phyloP scores from a whole-genome alignment of 1,140 invertebrate species.

The Parasteatoda tepidariorum region DNA sequence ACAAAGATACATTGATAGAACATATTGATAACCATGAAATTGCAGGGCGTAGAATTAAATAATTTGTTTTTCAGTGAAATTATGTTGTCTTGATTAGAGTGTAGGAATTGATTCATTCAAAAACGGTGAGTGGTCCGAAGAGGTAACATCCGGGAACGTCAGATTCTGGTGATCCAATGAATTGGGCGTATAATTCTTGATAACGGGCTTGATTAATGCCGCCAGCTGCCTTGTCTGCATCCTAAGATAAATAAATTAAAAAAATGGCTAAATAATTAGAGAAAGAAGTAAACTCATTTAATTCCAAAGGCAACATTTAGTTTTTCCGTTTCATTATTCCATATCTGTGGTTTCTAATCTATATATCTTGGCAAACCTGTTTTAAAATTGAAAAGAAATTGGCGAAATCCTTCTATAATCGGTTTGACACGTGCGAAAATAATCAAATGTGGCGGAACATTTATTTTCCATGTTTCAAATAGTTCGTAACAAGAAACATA shows the following conservation, averaged over 20 bases:
- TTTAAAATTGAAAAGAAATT: no score
- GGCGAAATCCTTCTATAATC: no score
- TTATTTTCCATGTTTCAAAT: no score
- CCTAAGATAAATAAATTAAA: conserved; percentile 75
- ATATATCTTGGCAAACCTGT: no score
- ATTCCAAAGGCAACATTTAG: no score
- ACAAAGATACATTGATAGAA: background rate
- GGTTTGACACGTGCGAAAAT: no score
- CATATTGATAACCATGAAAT: background rate
- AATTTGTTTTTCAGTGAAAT: background rate
- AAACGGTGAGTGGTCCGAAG: conserved; percentile 76
- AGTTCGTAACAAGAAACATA: no score
- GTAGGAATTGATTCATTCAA: background rate
- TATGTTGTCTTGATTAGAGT: background rate
- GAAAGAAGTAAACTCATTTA: no score
- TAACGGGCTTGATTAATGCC: conserved; percentile 81
- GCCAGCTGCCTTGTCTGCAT: conserved; percentile 81
- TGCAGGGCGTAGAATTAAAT: background rate
- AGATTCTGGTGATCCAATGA: conserved; percentile 81
- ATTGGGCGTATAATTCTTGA: conserved; percentile 84
- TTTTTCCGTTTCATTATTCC: no score
- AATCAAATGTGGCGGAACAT: no score
- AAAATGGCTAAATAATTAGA: no score
- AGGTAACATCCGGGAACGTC: conserved; percentile 79
- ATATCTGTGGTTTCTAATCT: no score